These are phyloP conservation scores for Heliconius ethilla DNA, from an alignment of 2,888 invertebrate genomes.

Conservation along the genomic window DNA sequence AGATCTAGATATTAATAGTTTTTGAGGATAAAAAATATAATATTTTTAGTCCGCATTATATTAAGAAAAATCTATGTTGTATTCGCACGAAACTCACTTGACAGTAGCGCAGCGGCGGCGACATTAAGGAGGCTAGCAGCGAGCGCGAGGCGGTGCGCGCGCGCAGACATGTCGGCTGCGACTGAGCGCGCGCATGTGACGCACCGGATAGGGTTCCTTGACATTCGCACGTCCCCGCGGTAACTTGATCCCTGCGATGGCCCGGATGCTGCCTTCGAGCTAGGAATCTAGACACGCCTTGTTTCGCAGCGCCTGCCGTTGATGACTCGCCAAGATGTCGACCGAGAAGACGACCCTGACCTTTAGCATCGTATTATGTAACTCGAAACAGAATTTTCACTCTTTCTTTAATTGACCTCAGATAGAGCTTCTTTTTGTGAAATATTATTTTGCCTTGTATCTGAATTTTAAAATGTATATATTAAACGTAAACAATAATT, in stretches of 20 bases:
- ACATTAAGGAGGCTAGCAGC: slow-evolving; percentile 49
- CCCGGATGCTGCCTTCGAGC: slow-evolving; percentile 79
- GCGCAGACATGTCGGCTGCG: slow-evolving; percentile 75
- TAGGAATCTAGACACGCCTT: slow-evolving; percentile 76
- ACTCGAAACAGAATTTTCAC: slow-evolving; percentile 52
- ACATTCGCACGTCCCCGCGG: slow-evolving; percentile 76
- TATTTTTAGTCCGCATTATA: background rate
- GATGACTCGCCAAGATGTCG: slow-evolving; percentile 31
- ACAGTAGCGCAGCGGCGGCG: slow-evolving; percentile 49
- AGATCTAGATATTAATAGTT: background rate
- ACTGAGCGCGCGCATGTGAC: slow-evolving; percentile 55
- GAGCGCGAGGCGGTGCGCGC: slow-evolving; percentile 55
- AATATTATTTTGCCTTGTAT: background rate
- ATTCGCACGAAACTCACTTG: slow-evolving; percentile 61
- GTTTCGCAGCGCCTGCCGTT: slow-evolving; percentile 52
- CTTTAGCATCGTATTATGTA: slow-evolving; percentile 68
- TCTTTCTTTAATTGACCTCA: slow-evolving; percentile 6
- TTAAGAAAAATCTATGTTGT: background rate
- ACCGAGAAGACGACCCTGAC: slow-evolving; percentile 71
- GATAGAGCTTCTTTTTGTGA: background rate
- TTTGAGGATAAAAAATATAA: background rate
- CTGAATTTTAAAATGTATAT: background rate
- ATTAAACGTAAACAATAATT: slow-evolving; percentile 17
- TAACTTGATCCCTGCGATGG: slow-evolving; percentile 72
- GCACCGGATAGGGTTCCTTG: slow-evolving; percentile 72